Evolutionary conservation across 2,113 vertebrate species (phyloP), one percentile per base, ranked within the genome.

Genomic region (Spermophilus dauricus): DNA sequence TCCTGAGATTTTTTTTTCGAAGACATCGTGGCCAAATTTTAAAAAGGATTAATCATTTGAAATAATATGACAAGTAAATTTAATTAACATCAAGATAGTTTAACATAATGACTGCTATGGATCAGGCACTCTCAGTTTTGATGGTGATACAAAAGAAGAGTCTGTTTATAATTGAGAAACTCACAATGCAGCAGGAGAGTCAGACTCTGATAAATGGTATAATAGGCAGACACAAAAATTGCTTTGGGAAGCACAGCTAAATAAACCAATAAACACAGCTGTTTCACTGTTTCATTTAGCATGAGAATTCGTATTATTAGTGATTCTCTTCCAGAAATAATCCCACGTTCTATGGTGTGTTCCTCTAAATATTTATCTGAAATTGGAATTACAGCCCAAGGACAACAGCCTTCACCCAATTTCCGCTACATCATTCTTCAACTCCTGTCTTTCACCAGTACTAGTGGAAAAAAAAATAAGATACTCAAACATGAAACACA

Each of bases 301-400:
- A 17, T 81, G 17, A 76, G 77, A 37, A 67, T 58, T 80, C 82
- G 20, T 67, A 61, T 76, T 65, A 32, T 58, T 81, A 65, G 37
- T 90, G 24, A 2, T 42, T 87, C n/a, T 94, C 28, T 67, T 94
- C 86, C 45, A 87, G 42, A 96, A 96, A 83, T 85, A 87, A 76
- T 86, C 6, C 0, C 6, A n/a, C 13, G 30, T 58, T 58, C 26
- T 95, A 22, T 22, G 93, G 67, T 89, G 56, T 70, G 87, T 91
- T 83, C 91, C 45, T 91, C 67, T 81, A 65, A 89, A 77, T 83
- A 83, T 37, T 78, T 91, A 97, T 84, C 63, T 51, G 30, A 95
- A 96, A 86, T 69, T 83, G n/a, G 48, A 89, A 77, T 7, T 53
- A n/a, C 2, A 67, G 7, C 14, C 18, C 32, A 72, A 91, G 7